Conservation (phyloP, 2,797 vertebrate genomes). For the Galaxias olidus region DNA sequence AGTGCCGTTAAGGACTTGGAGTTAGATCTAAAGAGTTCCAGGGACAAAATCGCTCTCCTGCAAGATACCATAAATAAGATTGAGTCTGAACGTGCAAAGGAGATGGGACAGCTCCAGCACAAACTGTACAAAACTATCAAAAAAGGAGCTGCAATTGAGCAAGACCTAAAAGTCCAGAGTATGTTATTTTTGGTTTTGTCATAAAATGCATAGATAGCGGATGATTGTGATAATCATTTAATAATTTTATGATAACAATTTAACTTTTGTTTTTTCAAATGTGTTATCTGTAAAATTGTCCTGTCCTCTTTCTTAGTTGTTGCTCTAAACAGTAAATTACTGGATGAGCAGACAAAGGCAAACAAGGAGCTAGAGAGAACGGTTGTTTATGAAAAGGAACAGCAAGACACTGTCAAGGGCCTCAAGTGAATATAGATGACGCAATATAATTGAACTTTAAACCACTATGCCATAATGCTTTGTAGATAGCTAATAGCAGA, state of each 20-base stretch:
- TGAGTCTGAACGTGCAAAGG: constrained; percentile 7
- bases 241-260: not conserved
- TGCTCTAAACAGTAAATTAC: constrained; percentile 13
- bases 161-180: constrained; percentile 15
- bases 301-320: constrained; percentile 12
- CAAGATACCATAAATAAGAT: constrained; percentile 9
- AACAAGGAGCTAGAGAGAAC: constrained; percentile 15
- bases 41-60: constrained; percentile 12
- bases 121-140: constrained; percentile 8
- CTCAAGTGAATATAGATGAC: constrained; percentile 1
- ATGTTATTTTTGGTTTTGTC: not conserved
- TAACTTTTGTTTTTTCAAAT: not conserved
- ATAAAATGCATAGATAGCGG: not conserved
- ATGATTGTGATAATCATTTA: not conserved
- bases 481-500: not conserved
- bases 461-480: not conserved
- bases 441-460: not conserved
- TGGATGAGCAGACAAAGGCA: constrained; percentile 8
- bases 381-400: constrained; percentile 10
- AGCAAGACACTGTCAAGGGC: constrained; percentile 10
- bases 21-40: constrained; percentile 5
- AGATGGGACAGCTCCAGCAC: constrained; percentile 13
- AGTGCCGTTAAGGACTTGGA: constrained; percentile 8
- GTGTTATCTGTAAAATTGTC: not conserved
- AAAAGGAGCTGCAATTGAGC: constrained; percentile 8